phyloP scores from a whole-genome alignment of 2,888 invertebrate genomes.

The Pseudococcus longispinus region DNA sequence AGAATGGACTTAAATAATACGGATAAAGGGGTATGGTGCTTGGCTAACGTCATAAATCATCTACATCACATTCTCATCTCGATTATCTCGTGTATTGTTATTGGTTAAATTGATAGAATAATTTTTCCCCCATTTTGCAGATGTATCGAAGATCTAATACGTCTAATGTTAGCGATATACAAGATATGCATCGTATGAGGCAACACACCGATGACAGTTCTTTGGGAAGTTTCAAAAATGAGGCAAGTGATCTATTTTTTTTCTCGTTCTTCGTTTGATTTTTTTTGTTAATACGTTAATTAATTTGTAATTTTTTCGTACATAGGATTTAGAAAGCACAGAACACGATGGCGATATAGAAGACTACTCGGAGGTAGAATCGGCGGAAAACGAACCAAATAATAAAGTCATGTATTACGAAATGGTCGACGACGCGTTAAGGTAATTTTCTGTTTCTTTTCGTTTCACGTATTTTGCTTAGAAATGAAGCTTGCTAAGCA shows the following conservation, averaged over 20 bases:
- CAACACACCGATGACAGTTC: slow-evolving; percentile 76
- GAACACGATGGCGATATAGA: slow-evolving; percentile 88
- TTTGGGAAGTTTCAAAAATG: slow-evolving; percentile 73
- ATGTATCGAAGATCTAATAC: slow-evolving; percentile 45
- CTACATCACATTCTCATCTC: background rate
- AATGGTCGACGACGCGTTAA: slow-evolving; percentile 61
- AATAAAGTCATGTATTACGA: slow-evolving; percentile 77
- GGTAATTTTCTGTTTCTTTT: slow-evolving; percentile 26
- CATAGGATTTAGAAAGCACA: slow-evolving; percentile 70
- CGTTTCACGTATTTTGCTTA: background rate
- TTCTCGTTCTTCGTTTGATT: background rate
- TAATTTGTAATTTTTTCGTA: background rate
- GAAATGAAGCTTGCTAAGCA: background rate
- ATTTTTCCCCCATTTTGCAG: background rate
- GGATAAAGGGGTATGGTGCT: slow-evolving; percentile 40
- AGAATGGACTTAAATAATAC: slow-evolving; percentile 40
- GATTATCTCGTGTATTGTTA: background rate
- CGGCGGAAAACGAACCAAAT: slow-evolving; percentile 72
- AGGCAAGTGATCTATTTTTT: slow-evolving; percentile 65
- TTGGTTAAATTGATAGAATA: background rate
- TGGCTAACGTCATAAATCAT: slow-evolving; percentile 18
- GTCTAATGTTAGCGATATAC: slow-evolving; percentile 49
- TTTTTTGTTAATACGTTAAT: background rate
- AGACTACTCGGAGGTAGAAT: slow-evolving; percentile 80
- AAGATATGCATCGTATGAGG: slow-evolving; percentile 65